phyloP scores from a whole-genome alignment of 2,113 vertebrate genomes.

The Phylloscopus trochiloides region DNA sequence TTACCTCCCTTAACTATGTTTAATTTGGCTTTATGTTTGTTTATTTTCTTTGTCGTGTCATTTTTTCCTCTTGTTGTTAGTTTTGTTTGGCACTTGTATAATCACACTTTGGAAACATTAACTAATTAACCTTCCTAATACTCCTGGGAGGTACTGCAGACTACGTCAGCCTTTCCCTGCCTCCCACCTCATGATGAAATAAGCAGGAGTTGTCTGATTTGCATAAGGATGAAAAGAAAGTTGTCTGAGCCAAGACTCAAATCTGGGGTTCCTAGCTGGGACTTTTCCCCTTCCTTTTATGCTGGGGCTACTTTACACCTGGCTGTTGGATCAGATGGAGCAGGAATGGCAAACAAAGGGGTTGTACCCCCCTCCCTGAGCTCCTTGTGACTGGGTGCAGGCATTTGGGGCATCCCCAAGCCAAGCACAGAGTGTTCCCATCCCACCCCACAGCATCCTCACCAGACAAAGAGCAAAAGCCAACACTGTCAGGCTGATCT shows the following conservation, averaged over 20 bases:
- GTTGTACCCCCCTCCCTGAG: not conserved
- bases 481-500: rapidly evolving
- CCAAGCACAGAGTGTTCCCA: not conserved
- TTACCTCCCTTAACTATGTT: conserved; percentile 37
- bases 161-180: conserved; percentile 37
- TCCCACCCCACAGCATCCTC: not conserved
- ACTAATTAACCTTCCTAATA: conserved; percentile 55
- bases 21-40: conserved; percentile 51
- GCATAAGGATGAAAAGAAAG: conserved; percentile 37
- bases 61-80: conserved; percentile 34
- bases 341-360: not conserved
- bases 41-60: conserved; percentile 37
- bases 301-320: not conserved
- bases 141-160: conserved; percentile 41
- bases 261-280: not conserved
- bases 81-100: conserved; percentile 47
- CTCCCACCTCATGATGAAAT: conserved; percentile 47
- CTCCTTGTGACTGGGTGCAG: rapidly evolving
- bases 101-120: conserved; percentile 51
- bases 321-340: not conserved
- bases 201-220: conserved; percentile 49
- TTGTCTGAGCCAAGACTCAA: not conserved
- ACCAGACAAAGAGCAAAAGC: not conserved
- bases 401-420: not conserved
- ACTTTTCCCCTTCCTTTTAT: not conserved